Conservation (phyloP, 2,888 invertebrate species). For the Acanthosepion esculentum region DNA sequence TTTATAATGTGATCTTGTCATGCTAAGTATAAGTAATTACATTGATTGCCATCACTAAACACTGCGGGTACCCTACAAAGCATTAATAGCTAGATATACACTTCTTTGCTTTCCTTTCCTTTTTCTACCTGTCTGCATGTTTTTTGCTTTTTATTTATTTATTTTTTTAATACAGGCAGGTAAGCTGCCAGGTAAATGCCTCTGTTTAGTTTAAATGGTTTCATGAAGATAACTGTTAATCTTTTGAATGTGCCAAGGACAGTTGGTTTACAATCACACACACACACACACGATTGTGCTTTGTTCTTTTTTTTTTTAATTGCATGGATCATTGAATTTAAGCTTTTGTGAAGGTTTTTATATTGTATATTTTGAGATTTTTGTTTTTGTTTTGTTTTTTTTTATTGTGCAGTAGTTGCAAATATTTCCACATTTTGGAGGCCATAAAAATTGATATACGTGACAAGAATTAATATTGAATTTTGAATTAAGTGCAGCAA, state of each 20-base stretch:
- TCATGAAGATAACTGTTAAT: not conserved
- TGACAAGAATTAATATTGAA: too few species aligned
- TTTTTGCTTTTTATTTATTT: not conserved
- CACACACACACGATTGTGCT: too few species aligned
- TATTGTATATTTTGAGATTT: too few species aligned
- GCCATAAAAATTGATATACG: too few species aligned
- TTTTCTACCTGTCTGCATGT: not conserved
- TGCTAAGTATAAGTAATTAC: not conserved
- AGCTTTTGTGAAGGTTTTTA: too few species aligned
- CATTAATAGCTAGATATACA: not conserved
- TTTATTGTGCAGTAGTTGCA: too few species aligned
- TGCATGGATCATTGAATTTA: not conserved
- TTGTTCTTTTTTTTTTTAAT: not conserved
- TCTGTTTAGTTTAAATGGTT: not conserved
- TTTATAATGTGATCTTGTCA: not conserved
- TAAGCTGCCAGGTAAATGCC: constrained; percentile 25
- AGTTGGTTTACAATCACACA: not conserved
- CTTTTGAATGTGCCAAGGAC: not conserved
- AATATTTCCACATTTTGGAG: too few species aligned
- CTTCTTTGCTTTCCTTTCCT: not conserved
- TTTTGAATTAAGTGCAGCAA: too few species aligned
- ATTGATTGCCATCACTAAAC: not conserved
- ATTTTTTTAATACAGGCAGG: not conserved
- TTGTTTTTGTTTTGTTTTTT: too few species aligned
- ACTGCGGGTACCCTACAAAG: not conserved